Conservation (phyloP, 1,140 invertebrate genomes). For the Holcopasites calliopsidis region DNA sequence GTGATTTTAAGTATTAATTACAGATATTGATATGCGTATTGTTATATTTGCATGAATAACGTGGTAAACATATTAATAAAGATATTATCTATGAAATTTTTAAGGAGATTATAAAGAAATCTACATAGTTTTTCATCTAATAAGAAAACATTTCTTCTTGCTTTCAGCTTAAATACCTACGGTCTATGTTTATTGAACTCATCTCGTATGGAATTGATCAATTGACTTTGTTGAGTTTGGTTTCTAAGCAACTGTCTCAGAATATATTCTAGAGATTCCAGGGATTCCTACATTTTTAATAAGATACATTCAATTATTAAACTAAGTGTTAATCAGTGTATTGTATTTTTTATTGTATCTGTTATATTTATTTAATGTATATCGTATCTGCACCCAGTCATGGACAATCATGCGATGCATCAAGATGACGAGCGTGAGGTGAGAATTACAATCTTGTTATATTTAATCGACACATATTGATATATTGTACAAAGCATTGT, state of each 20-base stretch:
- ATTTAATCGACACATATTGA: neutral
- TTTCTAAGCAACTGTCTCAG: conserved; percentile 7
- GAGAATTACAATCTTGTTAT: neutral
- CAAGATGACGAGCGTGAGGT: conserved; percentile 38
- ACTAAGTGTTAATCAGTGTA: neutral
- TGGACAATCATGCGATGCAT: conserved; percentile 5
- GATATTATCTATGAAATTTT: neutral
- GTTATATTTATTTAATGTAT: conserved; percentile 8
- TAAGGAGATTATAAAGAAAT: too few species aligned
- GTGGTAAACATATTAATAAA: neutral
- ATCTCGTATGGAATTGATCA: neutral
- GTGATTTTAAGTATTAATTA: neutral
- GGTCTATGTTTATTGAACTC: neutral
- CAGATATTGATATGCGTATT: neutral
- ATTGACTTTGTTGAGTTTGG: conserved; percentile 12
- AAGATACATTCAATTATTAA: neutral
- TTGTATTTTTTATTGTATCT: neutral
- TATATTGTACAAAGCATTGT: too few species aligned
- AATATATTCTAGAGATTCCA: too few species aligned
- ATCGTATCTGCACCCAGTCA: conserved; percentile 8
- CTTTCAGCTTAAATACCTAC: neutral
- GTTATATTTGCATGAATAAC: neutral
- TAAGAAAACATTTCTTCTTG: too few species aligned
- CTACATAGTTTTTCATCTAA: too few species aligned
- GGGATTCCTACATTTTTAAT: neutral